These are phyloP conservation scores for Orthosia gothica DNA, from an alignment of 2,888 invertebrate species.

Conservation along the genomic window DNA sequence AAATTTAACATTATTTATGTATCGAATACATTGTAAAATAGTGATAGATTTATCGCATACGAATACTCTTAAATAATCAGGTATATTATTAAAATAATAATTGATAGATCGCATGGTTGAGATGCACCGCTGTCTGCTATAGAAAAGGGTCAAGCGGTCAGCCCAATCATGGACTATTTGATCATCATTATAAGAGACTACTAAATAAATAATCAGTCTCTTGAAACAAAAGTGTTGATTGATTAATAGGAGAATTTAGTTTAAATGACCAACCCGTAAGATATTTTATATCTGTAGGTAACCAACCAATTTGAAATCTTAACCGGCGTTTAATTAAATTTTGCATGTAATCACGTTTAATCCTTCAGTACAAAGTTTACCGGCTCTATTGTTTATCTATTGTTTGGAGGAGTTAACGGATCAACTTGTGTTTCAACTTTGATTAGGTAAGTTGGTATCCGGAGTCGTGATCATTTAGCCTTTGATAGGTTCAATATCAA, in stretches of 20 bases:
- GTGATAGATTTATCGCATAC: conserved; percentile 54
- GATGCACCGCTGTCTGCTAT: conserved; percentile 1
- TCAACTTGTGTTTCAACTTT: conserved; percentile 68
- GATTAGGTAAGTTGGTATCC: conserved; percentile 68
- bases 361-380: conserved; percentile 56
- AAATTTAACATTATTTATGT: conserved; percentile 60
- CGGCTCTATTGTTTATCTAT: conserved; percentile 66
- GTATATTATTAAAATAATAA: conserved; percentile 40
- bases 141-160: conserved; percentile 17
- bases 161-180: conserved; percentile 7
- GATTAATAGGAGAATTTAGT: conserved; percentile 18
- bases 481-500: conserved; percentile 69
- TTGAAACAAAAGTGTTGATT: conserved; percentile 32
- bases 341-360: conserved; percentile 63
- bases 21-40: conserved; percentile 60
- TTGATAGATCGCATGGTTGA: conserved; percentile 12
- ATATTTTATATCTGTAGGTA: conserved; percentile 53
- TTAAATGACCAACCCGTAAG: conserved; percentile 34
- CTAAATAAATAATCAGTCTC: conserved; percentile 37
- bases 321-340: conserved; percentile 57
- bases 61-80: conserved; percentile 58
- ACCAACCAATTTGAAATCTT: conserved; percentile 40
- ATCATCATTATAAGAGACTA: conserved; percentile 25
- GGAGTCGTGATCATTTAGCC: conserved; percentile 63
- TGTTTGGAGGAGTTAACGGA: conserved; percentile 62